Conservation (phyloP, 2,113 vertebrate genomes). For the Oncorhynchus tshawytscha region DNA sequence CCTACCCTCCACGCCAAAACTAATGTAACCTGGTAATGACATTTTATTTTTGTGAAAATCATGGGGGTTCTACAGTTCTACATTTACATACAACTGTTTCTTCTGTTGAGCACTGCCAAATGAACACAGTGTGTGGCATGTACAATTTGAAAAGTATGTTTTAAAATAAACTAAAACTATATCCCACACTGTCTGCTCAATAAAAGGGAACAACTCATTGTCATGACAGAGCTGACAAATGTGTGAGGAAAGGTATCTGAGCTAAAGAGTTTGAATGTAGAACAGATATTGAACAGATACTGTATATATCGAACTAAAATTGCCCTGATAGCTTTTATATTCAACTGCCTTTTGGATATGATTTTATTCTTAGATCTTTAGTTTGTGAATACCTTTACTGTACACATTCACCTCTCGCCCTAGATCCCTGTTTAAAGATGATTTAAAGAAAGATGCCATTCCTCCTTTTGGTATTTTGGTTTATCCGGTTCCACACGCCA, state of each 20-base stretch:
- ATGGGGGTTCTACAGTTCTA: background rate
- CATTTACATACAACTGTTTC: background rate
- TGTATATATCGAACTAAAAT: background rate
- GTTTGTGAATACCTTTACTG: no score
- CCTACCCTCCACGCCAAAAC: background rate
- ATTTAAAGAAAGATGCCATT: background rate
- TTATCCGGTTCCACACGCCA: background rate
- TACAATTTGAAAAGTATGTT: constrained; percentile 42
- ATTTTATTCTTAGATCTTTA: background rate
- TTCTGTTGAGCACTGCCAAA: background rate
- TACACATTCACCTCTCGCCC: no score
- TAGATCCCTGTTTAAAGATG: background rate
- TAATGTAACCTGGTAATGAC: background rate
- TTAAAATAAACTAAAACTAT: constrained; percentile 38
- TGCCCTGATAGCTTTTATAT: background rate
- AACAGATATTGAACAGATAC: background rate
- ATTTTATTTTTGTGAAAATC: background rate
- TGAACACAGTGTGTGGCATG: background rate
- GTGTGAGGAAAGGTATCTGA: background rate
- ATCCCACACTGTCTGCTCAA: constrained; percentile 34
- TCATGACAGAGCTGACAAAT: background rate
- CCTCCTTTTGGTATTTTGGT: background rate
- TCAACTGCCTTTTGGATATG: background rate
- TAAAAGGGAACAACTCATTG: constrained; percentile 48
- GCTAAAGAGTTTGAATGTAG: background rate